These are phyloP conservation scores for Melanargia galathea DNA, from an alignment of 2,888 invertebrate genomes.

Conservation along the genomic window DNA sequence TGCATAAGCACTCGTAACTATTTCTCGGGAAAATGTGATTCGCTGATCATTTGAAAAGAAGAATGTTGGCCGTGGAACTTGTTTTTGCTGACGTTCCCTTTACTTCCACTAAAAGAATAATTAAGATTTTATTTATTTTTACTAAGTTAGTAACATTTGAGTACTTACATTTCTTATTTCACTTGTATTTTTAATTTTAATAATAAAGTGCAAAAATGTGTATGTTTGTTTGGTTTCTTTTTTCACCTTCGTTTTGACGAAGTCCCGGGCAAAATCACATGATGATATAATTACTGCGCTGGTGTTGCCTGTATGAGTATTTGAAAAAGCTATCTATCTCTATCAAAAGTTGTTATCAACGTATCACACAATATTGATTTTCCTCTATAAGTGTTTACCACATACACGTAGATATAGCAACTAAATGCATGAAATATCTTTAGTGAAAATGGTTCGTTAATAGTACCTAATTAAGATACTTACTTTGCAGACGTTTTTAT, in stretches of 20 bases:
- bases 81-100: slow-evolving; percentile 14
- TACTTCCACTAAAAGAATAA: slow-evolving; percentile 1
- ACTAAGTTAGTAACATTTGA: not conserved
- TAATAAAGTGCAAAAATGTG: too few relatives aligned
- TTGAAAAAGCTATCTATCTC: not conserved
- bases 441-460: too few relatives aligned
- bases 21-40: slow-evolving; percentile 30
- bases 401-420: too few relatives aligned
- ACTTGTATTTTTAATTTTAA: too few relatives aligned
- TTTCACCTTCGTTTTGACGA: not conserved
- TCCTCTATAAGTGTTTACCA: not conserved
- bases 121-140: not conserved
- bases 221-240: not conserved
- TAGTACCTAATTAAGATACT: too few relatives aligned
- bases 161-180: not conserved
- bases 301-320: not conserved
- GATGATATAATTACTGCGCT: not conserved
- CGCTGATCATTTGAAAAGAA: slow-evolving; percentile 23
- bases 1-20: slow-evolving; percentile 29
- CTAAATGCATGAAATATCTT: too few relatives aligned
- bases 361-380: not conserved
- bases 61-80: slow-evolving; percentile 15
- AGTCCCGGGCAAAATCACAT: not conserved
- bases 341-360: not conserved
- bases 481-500: too few relatives aligned